Base-by-base conservation (phyloP, 2,888 invertebrate species). In the Crocallis elinguaria region DNA sequence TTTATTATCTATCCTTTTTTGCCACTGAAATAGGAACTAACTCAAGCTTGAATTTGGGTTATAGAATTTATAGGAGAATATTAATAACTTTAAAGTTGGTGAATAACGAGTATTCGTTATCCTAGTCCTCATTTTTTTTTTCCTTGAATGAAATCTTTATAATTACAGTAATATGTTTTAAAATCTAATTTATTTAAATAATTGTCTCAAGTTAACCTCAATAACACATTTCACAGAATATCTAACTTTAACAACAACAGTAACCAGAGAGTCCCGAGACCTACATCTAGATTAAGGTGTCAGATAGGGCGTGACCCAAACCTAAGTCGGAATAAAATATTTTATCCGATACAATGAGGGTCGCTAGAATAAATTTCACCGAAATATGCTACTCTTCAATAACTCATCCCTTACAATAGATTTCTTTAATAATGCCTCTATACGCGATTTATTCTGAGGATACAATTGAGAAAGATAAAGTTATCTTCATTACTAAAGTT, bases 301-400 rank as follows among this genome's bases (percentile, higher is more conserved):
- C 43, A 39, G 43, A 48, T 37, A 53, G 27, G 21, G 19, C 37
- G 32, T 53, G 46, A 41, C 48, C 43, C 48, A 32, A 51, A 43
- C 27, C 43, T 42, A 35, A 30, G 44, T 17, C 32, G 30, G 42
- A 60, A 57, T 55, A 55, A 52, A 57, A 43, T 53, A 56, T 56
- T 55, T 52, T 23, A 55, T 55, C 57, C 54, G 49, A 51, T 55
- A 57, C 54, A 60, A 60, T 60, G 49, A 41, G 57, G 57, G 60
- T 55, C 49, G 39, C 35, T 39, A 19, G 49, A 54, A 55, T 57
- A 55, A 43, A 57, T 57, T 52, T 50, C 32, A 33, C 37, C 43
- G 43, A 46, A 60, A 60, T 60, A 55, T 41, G 59, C 46, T 51
- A 21, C 49, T 43, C 51, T 57, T 57, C 60, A 46, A 57, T 54